phyloP scores from a whole-genome alignment of 2,113 vertebrate species.

The Dipodomys ordii region DNA sequence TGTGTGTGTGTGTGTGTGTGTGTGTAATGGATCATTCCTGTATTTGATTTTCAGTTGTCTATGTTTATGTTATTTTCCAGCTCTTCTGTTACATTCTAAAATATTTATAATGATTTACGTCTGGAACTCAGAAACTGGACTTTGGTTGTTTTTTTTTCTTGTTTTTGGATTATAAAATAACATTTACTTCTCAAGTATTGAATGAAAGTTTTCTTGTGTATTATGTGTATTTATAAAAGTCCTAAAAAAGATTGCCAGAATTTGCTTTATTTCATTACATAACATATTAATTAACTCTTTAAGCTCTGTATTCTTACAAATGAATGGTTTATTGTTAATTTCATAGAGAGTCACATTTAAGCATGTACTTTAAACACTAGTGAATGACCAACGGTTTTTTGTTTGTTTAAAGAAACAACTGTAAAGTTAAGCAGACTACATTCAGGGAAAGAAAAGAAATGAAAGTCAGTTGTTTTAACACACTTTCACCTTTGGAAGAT shows the following conservation, averaged over 20 bases:
- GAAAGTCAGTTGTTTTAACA: conserved; percentile 67
- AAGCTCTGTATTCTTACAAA: conserved; percentile 37
- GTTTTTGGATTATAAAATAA: conserved; percentile 11
- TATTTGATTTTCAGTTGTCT: conserved; percentile 7
- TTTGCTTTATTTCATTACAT: conserved; percentile 32
- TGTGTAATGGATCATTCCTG: background rate
- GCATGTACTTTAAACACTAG: conserved; percentile 44
- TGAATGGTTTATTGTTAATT: conserved; percentile 51
- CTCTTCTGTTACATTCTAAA: conserved; percentile 22
- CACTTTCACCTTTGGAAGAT: conserved; percentile 68
- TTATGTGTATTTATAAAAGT: conserved; percentile 25
- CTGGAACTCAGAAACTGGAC: background rate
- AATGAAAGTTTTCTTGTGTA: background rate
- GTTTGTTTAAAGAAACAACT: conserved; percentile 8
- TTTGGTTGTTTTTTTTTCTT: background rate
- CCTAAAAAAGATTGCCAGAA: background rate
- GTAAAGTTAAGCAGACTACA: conserved; percentile 38
- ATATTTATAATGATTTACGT: background rate
- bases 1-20: background rate
- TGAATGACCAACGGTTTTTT: background rate
- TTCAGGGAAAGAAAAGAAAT: conserved; percentile 41
- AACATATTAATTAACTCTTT: conserved; percentile 54
- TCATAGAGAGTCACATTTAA: conserved; percentile 62
- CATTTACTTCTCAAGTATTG: background rate
- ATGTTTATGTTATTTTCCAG: background rate